These are phyloP conservation scores for Phaenicophaeus curvirostris DNA, from an alignment of 2,797 vertebrate genomes.

Conservation along the genomic window DNA sequence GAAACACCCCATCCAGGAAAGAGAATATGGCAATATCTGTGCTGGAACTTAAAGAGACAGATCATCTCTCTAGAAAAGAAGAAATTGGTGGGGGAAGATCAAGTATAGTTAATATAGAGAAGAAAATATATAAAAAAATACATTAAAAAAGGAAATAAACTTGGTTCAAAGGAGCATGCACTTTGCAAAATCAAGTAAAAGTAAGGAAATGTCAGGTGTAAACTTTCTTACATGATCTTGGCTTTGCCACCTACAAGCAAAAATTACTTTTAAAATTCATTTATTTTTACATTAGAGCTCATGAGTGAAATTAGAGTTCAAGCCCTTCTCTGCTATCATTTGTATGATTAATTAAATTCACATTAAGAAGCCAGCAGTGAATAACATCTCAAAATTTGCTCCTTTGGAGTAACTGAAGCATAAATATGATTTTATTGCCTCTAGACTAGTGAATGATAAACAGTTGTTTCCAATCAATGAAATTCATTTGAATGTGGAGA, in stretches of 20 bases:
- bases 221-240: neutral
- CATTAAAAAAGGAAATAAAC: neutral
- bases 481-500: neutral
- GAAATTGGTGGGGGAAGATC: neutral
- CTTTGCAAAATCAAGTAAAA: neutral
- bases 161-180: neutral
- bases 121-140: neutral
- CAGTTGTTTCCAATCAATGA: conserved; percentile 7
- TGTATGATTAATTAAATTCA: neutral
- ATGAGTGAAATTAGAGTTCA: neutral
- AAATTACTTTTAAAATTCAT: neutral
- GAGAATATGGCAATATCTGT: neutral
- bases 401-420: neutral
- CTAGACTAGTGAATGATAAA: conserved; percentile 6
- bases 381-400: neutral
- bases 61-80: neutral
- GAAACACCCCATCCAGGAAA: neutral
- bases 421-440: neutral
- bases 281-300: neutral
- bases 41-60: neutral
- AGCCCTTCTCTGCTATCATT: neutral
- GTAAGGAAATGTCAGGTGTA: neutral
- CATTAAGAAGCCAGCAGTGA: neutral
- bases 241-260: neutral
- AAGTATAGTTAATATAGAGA: neutral